Conservation (phyloP, 2,113 vertebrate species). For the Phyllopteryx taeniolatus region DNA sequence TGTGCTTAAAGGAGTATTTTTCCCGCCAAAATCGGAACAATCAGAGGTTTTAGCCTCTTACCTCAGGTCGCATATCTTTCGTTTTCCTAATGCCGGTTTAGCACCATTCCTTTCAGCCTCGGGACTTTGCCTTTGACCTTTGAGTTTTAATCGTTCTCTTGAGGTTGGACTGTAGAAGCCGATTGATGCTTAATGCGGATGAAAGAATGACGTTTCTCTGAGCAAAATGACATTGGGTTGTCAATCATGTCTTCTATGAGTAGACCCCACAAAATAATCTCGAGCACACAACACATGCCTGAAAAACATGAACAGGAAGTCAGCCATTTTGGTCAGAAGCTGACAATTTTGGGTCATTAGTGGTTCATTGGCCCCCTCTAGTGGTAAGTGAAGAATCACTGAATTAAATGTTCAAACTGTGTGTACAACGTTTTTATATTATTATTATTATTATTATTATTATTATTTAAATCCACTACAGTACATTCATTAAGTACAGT, state of each 20-base stretch:
- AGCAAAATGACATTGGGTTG: background rate
- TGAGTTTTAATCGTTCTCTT: constrained; percentile 9
- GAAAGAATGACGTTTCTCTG: background rate
- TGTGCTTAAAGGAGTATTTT: constrained; percentile 26
- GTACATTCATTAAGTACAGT: too few relatives aligned
- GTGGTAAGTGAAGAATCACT: background rate
- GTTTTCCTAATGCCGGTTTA: constrained; percentile 1
- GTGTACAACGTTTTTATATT: background rate
- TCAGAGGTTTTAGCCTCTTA: constrained; percentile 16
- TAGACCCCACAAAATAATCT: too few relatives aligned
- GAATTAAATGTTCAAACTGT: background rate
- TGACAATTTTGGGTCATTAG: background rate
- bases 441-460: background rate
- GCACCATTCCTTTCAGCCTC: background rate
- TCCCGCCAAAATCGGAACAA: constrained; percentile 5
- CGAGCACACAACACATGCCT: too few relatives aligned
- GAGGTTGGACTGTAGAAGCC: constrained; percentile 3
- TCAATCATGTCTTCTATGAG: background rate
- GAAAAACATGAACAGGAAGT: background rate
- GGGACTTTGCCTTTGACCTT: constrained; percentile 17
- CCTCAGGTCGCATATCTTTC: background rate
- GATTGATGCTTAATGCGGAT: background rate
- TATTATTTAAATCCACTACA: background rate
- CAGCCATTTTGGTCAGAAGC: background rate
- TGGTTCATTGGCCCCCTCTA: background rate